Evolutionary conservation across 2,113 vertebrate species (phyloP).

Genomic region (Cavia aperea): DNA sequence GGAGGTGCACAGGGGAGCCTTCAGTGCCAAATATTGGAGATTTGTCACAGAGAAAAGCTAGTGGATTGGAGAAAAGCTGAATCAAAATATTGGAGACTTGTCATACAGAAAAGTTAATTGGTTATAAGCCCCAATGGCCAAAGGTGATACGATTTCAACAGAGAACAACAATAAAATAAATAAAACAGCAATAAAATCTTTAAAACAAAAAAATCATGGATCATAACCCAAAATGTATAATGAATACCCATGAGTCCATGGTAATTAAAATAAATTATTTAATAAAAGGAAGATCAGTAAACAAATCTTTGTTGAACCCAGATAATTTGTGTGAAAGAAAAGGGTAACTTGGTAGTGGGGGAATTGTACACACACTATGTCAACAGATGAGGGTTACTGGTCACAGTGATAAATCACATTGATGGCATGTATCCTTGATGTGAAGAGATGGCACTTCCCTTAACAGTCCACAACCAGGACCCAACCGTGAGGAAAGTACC

Average conservation of each 20-base stretch:
- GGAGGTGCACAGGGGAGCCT: neutral
- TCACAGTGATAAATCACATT: neutral
- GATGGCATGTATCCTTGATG: neutral
- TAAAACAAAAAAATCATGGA: neutral
- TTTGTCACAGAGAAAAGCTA: neutral
- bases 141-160: neutral
- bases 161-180: neutral
- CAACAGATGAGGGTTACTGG: neutral
- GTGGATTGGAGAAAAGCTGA: neutral
- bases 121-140: neutral
- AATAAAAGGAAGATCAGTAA: neutral
- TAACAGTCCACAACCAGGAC: neutral
- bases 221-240: neutral
- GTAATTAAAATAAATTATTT: neutral
- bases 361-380: neutral
- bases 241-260: neutral
- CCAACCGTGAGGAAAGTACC: neutral
- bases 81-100: neutral
- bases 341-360: too few species aligned
- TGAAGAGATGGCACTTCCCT: neutral
- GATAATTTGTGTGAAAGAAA: neutral
- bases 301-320: neutral
- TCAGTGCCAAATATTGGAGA: neutral
- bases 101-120: neutral
- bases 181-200: neutral